Percentiles rank a stretch among this genome's conserved stretches.
Conservation (phyloP, 1,140 invertebrate genomes). For the Conopomorpha cramerella region DNA sequence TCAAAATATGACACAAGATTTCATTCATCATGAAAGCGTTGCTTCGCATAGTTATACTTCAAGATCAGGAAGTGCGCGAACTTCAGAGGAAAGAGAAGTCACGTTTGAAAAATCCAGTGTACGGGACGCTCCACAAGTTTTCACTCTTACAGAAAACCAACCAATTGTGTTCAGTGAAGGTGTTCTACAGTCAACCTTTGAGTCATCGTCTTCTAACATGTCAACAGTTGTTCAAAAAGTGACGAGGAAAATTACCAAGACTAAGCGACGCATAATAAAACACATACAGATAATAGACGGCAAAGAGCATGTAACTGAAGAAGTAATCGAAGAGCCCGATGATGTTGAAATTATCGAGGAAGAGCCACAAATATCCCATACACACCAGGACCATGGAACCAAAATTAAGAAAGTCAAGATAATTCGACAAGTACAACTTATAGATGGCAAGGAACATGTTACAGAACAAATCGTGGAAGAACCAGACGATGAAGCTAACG, state of each 20-base stretch:
- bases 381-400: conserved; percentile 24
- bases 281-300: conserved; percentile 79
- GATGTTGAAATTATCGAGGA: conserved; percentile 54
- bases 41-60: too few relatives aligned
- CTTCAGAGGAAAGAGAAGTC: conserved; percentile 2
- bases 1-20: conserved; percentile 8
- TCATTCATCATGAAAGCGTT: conserved; percentile 10
- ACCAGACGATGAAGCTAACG: conserved; percentile 60
- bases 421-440: conserved; percentile 71
- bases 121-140: conserved; percentile 9
- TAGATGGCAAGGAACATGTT: conserved; percentile 76
- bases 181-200: conserved; percentile 11
- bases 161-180: conserved; percentile 12
- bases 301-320: conserved; percentile 74
- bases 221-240: conserved; percentile 76
- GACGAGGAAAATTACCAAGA: conserved; percentile 63
- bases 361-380: conserved; percentile 19
- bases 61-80: too few relatives aligned
- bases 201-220: conserved; percentile 60
- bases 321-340: conserved; percentile 75
- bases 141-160: conserved; percentile 13
- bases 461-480: conserved; percentile 73
- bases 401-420: conserved; percentile 67
- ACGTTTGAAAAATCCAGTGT: not conserved
- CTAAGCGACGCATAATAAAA: conserved; percentile 71